These are phyloP conservation scores for Xylophagus ater DNA, from an alignment of 2,888 invertebrate genomes.

Conservation along the genomic window DNA sequence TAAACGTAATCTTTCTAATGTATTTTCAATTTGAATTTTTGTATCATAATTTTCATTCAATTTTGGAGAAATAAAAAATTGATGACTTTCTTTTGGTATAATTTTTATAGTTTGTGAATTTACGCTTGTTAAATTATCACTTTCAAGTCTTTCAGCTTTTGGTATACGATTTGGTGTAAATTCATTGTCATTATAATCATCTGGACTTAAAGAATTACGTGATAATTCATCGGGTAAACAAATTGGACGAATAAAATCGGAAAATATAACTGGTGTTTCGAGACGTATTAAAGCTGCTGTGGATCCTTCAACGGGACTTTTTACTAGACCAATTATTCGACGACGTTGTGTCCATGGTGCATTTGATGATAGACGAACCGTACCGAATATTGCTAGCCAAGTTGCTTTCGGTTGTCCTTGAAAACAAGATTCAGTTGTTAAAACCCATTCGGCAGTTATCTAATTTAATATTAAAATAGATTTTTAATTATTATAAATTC, in stretches of 20 bases:
- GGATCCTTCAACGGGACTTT: constrained; percentile 81
- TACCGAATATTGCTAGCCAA: constrained; percentile 72
- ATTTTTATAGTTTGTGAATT: constrained; percentile 13
- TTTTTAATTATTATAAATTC: not conserved
- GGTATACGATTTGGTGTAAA: constrained; percentile 25
- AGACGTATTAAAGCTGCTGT: constrained; percentile 70
- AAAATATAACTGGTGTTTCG: constrained; percentile 60
- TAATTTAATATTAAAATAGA: constrained; percentile 10
- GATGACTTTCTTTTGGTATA: constrained; percentile 31
- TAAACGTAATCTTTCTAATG: constrained; percentile 11
- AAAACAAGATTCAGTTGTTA: constrained; percentile 81
- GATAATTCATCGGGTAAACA: constrained; percentile 56
- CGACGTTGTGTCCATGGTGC: constrained; percentile 83
- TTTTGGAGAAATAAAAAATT: constrained; percentile 34
- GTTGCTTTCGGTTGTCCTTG: constrained; percentile 80
- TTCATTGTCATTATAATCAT: not conserved
- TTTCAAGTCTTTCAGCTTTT: constrained; percentile 31
- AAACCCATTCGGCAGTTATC: constrained; percentile 64
- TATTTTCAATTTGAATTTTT: not conserved
- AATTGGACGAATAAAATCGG: constrained; percentile 74
- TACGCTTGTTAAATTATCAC: constrained; percentile 10
- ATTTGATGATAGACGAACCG: constrained; percentile 62
- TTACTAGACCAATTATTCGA: constrained; percentile 73
- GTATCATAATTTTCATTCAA: constrained; percentile 9
- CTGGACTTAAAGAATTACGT: constrained; percentile 19